Evolutionary conservation across 2,888 invertebrate genomes (phyloP), one percentile per base, ranked within the genome.

Genomic region (Uloborus plumipes): DNA sequence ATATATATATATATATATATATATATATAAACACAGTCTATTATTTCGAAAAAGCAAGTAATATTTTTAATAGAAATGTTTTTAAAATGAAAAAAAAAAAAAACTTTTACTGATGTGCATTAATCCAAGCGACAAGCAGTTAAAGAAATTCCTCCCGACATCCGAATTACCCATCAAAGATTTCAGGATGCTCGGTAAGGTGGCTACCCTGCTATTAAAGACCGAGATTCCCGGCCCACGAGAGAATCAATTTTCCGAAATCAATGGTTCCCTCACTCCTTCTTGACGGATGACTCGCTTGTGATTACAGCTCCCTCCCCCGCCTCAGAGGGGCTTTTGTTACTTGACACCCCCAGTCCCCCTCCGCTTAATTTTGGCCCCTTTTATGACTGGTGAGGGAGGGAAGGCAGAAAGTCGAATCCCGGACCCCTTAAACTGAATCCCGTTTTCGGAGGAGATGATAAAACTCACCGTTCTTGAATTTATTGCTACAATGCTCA

Each of bases 251-350:
- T 77, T 77, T 83, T 62, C 82, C 67, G 51, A 77, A 83, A 83
- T 83, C 82, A 83, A 83, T 83, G 82, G 26, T 20, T 70, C 82
- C 31, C 72, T 83, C 76, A 77, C 75, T 72, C 76, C 75, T 75
- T 77, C 76, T 66, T 83, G 82, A 83, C 82, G 82, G 82, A 83
- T 83, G 82, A 83, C 61, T 83, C 82, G 82, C 69, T 67, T 71
- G 77, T 77, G 82, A 83, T 83, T 83, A 83, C 82, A 73, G 67
- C 62, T 73, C 62, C 74, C 81, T 51, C 72, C 73, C 61, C 61
- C 75, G 59, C 74, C 26, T 50, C 18, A 75, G 71, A 71, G 61
- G 53, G 66, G 82, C 77, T 71, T 83, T 83, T 83, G 82, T 77
- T 83, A 83, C 77, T 75, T 71, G 81, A 81, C 81, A 81, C 82